Conservation (phyloP, 2,797 vertebrate genomes). For the Phataginus tetradactyla region DNA sequence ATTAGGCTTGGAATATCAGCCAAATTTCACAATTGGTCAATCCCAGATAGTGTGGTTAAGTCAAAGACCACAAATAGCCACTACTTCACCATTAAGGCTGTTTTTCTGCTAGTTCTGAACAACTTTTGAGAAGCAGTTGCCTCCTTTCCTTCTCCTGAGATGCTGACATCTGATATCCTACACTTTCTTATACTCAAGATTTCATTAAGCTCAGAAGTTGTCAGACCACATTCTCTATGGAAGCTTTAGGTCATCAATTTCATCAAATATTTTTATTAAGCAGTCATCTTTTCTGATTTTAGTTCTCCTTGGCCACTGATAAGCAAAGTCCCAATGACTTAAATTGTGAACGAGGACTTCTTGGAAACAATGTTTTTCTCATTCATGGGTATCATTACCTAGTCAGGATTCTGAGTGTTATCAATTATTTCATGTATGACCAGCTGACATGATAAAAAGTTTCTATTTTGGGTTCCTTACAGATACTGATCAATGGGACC, state of each 20-base stretch:
- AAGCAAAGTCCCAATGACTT: not conserved
- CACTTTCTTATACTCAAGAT: not conserved
- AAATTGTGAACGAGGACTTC: not conserved
- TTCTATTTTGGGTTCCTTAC: constrained; percentile 19
- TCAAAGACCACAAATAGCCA: not conserved
- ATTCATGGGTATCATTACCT: not conserved
- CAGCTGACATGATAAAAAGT: not conserved
- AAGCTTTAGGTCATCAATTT: not conserved
- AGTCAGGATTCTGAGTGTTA: not conserved
- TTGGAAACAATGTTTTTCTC: not conserved
- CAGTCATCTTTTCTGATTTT: not conserved
- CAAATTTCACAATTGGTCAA: constrained; percentile 24
- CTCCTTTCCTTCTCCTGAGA: not conserved
- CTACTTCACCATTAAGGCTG: not conserved
- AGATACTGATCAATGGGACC: constrained; percentile 88
- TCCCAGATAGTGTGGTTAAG: not conserved
- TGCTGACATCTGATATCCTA: not conserved
- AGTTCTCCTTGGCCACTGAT: not conserved
- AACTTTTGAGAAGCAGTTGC: not conserved
- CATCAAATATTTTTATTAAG: constrained; percentile 18
- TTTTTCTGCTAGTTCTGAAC: not conserved
- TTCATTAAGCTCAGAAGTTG: constrained; percentile 3
- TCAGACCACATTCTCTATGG: not conserved
- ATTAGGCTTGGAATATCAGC: not conserved
- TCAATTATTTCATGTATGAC: not conserved